These are phyloP conservation scores for Phrynocephalus forsythii DNA, from an alignment of 2,797 vertebrate species.

Conservation along the genomic window DNA sequence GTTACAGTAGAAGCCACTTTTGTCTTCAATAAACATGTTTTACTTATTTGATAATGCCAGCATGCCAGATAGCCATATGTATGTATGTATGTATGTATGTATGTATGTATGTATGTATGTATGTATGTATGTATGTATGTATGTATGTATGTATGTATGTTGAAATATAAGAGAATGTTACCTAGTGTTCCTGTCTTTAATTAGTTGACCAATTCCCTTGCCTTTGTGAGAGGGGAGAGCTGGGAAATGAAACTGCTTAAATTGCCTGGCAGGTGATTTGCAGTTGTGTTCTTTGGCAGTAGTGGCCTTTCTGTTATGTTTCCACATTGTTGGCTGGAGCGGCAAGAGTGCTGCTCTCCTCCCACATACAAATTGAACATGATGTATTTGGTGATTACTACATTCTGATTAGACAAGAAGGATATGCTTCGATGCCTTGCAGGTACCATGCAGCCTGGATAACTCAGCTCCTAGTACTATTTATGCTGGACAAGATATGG, in stretches of 20 bases:
- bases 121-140: too few relatives aligned
- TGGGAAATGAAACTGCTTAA: not conserved
- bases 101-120: too few relatives aligned
- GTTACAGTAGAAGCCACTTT: not conserved
- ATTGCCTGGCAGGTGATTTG: slow-evolving; percentile 5
- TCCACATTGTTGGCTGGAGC: not conserved
- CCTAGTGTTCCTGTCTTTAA: not conserved
- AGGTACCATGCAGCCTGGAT: not conserved
- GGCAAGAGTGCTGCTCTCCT: not conserved
- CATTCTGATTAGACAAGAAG: slow-evolving; percentile 21
- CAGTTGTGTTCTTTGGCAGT: not conserved
- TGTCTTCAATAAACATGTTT: not conserved
- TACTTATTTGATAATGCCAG: not conserved
- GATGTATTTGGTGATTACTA: slow-evolving; percentile 23
- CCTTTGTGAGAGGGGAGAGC: not conserved
- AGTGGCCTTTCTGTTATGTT: not conserved
- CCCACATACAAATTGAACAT: slow-evolving; percentile 18
- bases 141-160: too few relatives aligned
- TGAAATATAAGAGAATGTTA: not conserved
- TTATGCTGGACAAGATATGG: slow-evolving; percentile 18
- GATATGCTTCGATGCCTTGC: not conserved
- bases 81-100: too few relatives aligned
- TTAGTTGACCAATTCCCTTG: slow-evolving; percentile 9
- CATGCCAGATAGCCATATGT: too few relatives aligned
- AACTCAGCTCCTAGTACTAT: slow-evolving; percentile 5